Base-by-base conservation (phyloP, 2,888 invertebrate genomes). In the Apodemia duryi region DNA sequence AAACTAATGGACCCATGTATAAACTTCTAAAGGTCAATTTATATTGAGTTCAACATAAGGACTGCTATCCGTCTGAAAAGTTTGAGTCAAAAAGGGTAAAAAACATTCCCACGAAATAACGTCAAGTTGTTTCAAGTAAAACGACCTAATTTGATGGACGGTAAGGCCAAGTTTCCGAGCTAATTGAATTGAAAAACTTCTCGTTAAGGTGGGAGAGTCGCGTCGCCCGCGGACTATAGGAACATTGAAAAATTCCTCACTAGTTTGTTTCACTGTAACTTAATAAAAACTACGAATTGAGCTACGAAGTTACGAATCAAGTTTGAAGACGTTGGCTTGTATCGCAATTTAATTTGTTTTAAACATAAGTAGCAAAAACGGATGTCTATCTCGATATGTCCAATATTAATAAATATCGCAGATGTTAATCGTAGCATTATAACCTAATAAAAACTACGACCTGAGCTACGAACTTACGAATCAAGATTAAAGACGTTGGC, bases 181-280 rank as follows among this genome's bases (percentile, higher is more conserved):
- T 88, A 89, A 89, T 87, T 86, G 84, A 85, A 86, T 88, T 81
- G 82, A 77, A 78, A 70, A 80, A 84, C 79, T 81, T 81, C 78
- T 79, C 77, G 76, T 77, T 78, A 80, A 83, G 86, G 87, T 84
- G 79, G 81, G 61, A 77, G 79, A 80, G 75, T 73, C 71, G 76
- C 76, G 74, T 73, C 73, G 74, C 70, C 71, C 75, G 73, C 71
- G 66, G 65, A 68, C 65, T 62, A 67, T 68, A 67, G 67, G 61
- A 86, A 86, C 84, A 86, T 85, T 78, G 85, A 85, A 88, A 86
- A 88, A 89, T 85, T 87, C 82, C 80, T 74, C 67, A 75, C 83
- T 80, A 84, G 86, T 87, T 86, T 85, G 85, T 87, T 85, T 86
- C 82, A 84, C 78, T 76, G 84, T 88, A 89, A 89, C 87, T 87